These are phyloP conservation scores for Thalassophryne amazonica DNA, from an alignment of 2,797 vertebrate species.

Conservation along the genomic window DNA sequence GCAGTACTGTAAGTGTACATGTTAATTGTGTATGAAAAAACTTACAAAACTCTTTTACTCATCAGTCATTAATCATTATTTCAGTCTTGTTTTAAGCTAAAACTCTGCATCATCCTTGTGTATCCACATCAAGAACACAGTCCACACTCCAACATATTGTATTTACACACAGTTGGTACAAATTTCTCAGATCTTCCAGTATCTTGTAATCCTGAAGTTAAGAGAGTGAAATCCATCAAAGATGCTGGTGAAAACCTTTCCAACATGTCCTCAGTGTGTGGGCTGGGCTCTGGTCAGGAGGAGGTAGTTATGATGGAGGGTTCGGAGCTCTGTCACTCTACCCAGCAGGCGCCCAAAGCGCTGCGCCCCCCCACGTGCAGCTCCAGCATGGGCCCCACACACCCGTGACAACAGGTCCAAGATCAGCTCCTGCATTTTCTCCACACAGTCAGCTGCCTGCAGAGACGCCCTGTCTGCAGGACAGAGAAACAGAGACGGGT, in stretches of 20 bases:
- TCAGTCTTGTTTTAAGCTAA: background rate
- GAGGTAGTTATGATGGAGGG: slow-evolving; percentile 92
- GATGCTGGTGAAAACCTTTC: background rate
- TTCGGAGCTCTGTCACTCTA: slow-evolving; percentile 89
- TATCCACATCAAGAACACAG: background rate
- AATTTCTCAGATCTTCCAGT: background rate
- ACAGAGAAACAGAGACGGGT: background rate
- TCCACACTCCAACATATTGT: background rate
- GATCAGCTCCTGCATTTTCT: slow-evolving; percentile 91
- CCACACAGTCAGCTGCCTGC: slow-evolving; percentile 76
- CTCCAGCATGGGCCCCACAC: slow-evolving; percentile 76
- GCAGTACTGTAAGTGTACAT: slow-evolving; percentile 13
- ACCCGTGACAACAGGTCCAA: slow-evolving; percentile 89
- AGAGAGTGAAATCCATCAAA: background rate
- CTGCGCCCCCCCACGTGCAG: slow-evolving; percentile 80
- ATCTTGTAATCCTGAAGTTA: background rate
- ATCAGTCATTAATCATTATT: slow-evolving; percentile 7
- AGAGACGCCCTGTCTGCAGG: slow-evolving; percentile 69
- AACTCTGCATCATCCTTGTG: background rate
- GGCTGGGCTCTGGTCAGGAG: slow-evolving; percentile 67
- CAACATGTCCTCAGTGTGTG: slow-evolving; percentile 24
- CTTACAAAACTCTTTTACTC: slow-evolving; percentile 12
- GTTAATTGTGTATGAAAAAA: slow-evolving; percentile 17
- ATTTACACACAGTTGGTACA: background rate
- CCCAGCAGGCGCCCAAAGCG: slow-evolving; percentile 92